Evolutionary conservation across 2,888 invertebrate genomes (phyloP).

Genomic region (Chymomyza fuscimana): DNA sequence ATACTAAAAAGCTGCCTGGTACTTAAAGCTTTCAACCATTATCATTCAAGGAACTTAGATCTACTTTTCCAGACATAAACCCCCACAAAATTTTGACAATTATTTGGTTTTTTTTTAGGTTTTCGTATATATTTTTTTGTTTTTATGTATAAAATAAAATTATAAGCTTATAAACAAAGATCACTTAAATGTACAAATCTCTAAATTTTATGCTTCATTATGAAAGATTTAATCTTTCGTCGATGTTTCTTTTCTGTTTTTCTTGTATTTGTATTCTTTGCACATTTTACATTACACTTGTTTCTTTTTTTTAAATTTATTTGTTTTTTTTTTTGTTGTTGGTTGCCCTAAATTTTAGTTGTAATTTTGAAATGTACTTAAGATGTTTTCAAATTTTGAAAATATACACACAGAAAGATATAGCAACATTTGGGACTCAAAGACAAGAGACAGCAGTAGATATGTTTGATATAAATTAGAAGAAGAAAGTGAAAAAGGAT

Average conservation of each 20-base stretch:
- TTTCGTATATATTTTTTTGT: conserved; percentile 59
- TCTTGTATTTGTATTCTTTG: conserved; percentile 29
- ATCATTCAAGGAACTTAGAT: too few species aligned
- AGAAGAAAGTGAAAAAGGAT: conserved; percentile 16
- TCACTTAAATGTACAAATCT: conserved; percentile 78
- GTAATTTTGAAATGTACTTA: conserved; percentile 28
- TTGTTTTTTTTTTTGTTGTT: conserved; percentile 21
- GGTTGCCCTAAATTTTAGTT: conserved; percentile 24
- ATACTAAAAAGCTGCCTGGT: too few species aligned
- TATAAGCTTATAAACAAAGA: conserved; percentile 78
- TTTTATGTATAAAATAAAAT: conserved; percentile 76
- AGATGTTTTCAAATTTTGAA: conserved; percentile 35
- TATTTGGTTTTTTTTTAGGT: conserved; percentile 34
- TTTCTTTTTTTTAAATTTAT: conserved; percentile 33
- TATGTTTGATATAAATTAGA: background rate
- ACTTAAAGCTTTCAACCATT: too few species aligned
- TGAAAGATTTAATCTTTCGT: conserved; percentile 63
- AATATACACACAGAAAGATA: conserved; percentile 42
- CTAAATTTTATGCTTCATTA: conserved; percentile 65
- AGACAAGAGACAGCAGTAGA: conserved; percentile 17
- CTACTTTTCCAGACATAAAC: background rate
- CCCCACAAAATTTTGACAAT: background rate
- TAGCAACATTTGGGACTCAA: conserved; percentile 51
- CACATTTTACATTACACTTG: conserved; percentile 15
- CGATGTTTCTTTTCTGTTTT: conserved; percentile 52